phyloP scores from a whole-genome alignment of 2,888 invertebrate species.

The Gnatocerus cornutus region DNA sequence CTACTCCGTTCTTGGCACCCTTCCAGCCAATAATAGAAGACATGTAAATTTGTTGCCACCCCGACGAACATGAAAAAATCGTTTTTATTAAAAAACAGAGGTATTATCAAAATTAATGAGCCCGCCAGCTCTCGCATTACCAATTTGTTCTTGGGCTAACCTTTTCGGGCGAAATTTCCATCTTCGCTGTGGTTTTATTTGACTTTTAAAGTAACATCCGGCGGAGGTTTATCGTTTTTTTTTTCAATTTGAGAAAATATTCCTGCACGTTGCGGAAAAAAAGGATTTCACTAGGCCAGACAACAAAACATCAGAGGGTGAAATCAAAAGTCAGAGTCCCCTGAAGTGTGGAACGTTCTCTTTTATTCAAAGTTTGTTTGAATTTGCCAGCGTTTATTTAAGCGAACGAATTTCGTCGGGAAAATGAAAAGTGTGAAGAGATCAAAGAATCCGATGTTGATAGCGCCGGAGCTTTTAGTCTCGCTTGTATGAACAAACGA shows the following conservation, averaged over 20 bases:
- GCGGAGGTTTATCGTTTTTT: constrained; percentile 5
- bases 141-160: constrained; percentile 12
- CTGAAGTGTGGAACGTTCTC: neutral
- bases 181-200: constrained; percentile 18
- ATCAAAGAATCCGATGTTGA: constrained; percentile 19
- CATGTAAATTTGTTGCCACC: constrained; percentile 1
- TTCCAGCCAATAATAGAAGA: constrained; percentile 9
- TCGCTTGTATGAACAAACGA: neutral
- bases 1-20: constrained; percentile 1
- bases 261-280: neutral
- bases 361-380: constrained; percentile 6
- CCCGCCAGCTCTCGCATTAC: neutral
- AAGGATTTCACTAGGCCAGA: neutral
- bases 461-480: constrained; percentile 10
- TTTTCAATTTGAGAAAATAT: neutral
- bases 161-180: constrained; percentile 16
- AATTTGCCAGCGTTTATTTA: constrained; percentile 4
- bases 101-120: constrained; percentile 12
- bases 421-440: constrained; percentile 26
- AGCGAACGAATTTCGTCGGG: constrained; percentile 1
- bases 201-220: constrained; percentile 13
- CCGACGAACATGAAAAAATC: neutral
- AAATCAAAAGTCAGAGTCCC: constrained; percentile 10
- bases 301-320: neutral
- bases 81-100: constrained; percentile 20